Evolutionary conservation across 1,140 invertebrate genomes (phyloP), one percentile per base, ranked within the genome.

Genomic region (Heliconius hewitsoni): DNA sequence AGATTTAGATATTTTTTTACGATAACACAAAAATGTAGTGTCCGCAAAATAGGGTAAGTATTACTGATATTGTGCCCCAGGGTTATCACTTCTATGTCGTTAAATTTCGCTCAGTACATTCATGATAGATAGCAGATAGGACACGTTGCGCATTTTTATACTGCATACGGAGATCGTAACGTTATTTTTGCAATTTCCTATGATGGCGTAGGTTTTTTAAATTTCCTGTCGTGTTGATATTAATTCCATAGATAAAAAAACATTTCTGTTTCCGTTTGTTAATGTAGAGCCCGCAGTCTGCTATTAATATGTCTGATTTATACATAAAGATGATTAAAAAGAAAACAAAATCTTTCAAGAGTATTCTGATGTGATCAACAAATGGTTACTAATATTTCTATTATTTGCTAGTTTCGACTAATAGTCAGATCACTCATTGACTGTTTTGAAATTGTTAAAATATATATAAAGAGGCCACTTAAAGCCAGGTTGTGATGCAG

Each of bases 61-160:
- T 30, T 30, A 66, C 60, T 30, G 27, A 66, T 66, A 66, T 66
- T 27, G 60, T 66, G 60, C 60, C 60, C 27, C 27, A 2, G 27
- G 60, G 60, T 76, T 46, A 76, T 50, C 39, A 30, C 46, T 18
- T 23, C 60, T 23, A 70, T 76, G 74, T 76, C 74, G 74, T 76
- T 70, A 76, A 66, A 66, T 30, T 66, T 66, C 60, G 60, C 60
- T 66, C 60, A 66, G 60, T 66, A 66, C 23, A 18, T 66, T 66
- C 60, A 27, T 30, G 60, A 66, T 27, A 30, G 60, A 66, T 66
- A 66, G 60, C 13, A 66, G 60, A 66, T 66, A 66, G 13, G 60
- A 66, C 60, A 66, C 60, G 60, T 66, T 27, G 60, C 55, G 55
- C 55, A 66, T 27, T 66, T 66, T 66, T 66, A 66, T 66, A 66